Conservation (phyloP, 2,797 vertebrate genomes). For the Moxostoma hubbsi region DNA sequence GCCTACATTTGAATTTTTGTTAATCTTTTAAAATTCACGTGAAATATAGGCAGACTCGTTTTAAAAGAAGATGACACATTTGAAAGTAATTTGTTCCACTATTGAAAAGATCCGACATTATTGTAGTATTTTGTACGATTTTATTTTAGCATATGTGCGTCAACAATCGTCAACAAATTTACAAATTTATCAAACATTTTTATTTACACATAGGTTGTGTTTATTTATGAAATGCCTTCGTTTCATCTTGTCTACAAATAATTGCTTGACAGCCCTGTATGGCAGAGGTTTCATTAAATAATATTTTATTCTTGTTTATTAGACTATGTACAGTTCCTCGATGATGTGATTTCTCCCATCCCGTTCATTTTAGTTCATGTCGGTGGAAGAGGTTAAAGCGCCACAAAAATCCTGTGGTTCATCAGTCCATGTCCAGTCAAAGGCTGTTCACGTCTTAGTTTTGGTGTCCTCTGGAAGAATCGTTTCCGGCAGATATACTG, state of each 20-base stretch:
- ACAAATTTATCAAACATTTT: constrained; percentile 68
- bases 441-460: constrained; percentile 66
- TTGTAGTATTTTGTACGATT: constrained; percentile 13
- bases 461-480: constrained; percentile 78
- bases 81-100: too few relatives aligned
- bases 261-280: constrained; percentile 39
- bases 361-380: constrained; percentile 26
- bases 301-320: constrained; percentile 71
- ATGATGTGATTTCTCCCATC: constrained; percentile 36
- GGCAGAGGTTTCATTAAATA: constrained; percentile 75
- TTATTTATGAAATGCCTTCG: constrained; percentile 72
- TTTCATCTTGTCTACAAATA: constrained; percentile 55
- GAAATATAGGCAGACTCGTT: too few relatives aligned
- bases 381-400: constrained; percentile 22
- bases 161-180: constrained; percentile 28
- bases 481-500: constrained; percentile 68
- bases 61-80: too few relatives aligned
- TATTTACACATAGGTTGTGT: constrained; percentile 59
- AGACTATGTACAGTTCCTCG: constrained; percentile 68
- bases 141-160: constrained; percentile 38
- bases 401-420: constrained; percentile 7
- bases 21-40: too few relatives aligned
- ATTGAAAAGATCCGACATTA: constrained; percentile 1
- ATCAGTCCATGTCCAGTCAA: constrained; percentile 42
- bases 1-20: not conserved